phyloP scores from a whole-genome alignment of 1,140 invertebrate species.

The Thalassaphorura encarpata region DNA sequence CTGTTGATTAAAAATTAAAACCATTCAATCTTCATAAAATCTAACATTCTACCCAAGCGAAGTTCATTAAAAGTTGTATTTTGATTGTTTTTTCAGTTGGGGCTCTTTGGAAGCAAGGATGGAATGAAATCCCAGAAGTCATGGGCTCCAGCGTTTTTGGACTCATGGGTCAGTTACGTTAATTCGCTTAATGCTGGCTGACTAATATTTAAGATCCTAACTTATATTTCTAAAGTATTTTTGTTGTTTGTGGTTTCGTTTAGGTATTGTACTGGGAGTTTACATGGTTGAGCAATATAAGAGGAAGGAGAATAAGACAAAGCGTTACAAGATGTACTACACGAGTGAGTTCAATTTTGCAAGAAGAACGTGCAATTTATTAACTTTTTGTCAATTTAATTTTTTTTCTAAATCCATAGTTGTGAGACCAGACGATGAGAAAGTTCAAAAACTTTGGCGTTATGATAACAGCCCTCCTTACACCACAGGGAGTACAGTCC shows the following conservation, averaged over 20 bases:
- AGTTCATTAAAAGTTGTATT: too few species aligned
- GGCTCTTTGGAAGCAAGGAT: not conserved
- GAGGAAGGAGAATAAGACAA: not conserved
- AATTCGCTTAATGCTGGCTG: not conserved
- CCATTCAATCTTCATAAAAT: too few species aligned
- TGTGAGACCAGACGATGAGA: not conserved
- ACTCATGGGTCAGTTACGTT: not conserved
- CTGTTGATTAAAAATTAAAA: too few species aligned
- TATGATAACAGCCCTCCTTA: too few species aligned
- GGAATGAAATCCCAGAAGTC: slow-evolving; percentile 2
- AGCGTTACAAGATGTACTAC: not conserved
- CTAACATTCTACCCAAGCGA: too few species aligned
- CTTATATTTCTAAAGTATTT: not conserved
- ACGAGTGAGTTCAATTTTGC: not conserved
- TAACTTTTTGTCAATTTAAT: not conserved
- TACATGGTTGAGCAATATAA: not conserved
- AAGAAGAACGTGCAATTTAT: not conserved
- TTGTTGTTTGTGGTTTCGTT: not conserved
- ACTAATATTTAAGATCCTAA: not conserved
- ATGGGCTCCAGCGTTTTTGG: not conserved
- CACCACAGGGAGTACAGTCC: not conserved
- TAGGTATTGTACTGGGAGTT: not conserved
- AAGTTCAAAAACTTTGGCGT: not conserved
- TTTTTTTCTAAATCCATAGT: not conserved
- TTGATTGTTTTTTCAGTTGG: not conserved